Evolutionary conservation across 2,888 invertebrate species (phyloP), one percentile per base, ranked within the genome.

Genomic region (Cryptus armator): DNA sequence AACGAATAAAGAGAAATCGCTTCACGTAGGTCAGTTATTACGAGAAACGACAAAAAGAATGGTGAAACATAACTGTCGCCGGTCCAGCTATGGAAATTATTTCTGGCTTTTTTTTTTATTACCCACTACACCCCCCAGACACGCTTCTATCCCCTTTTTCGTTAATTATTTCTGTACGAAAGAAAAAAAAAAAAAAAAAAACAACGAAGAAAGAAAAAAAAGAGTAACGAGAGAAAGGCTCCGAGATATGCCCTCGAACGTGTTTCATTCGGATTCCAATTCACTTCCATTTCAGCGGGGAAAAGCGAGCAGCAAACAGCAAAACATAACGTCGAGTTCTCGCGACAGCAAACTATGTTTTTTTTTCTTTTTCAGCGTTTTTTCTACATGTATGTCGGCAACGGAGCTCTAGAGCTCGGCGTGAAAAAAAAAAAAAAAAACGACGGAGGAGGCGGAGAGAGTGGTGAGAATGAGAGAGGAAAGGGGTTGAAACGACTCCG

Each of bases 251-350:
- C 43, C 37, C 77, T 56, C 44, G 83, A 71, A 48, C 72, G 67
- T 74, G 67, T 74, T 64, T 70, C 68, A 75, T 48, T 19, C 51
- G 53, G 64, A 83, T 79, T 70, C 64, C 74, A 70, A 83, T 83
- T 83, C 72, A 74, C 83, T 74, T 64, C 74, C 62, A 74, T 79
- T 79, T 71, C 78, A 51, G 14, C 48, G 43, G 46, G 14, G 59
- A 46, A 12, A 37, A 78, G 51, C 79, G 29, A 72, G 67, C 9
- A 16, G 19, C 44, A 75, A 79, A 70, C 62, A 64, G 83, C 68
- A 70, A 83, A 83, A 74, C 83, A 78, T 67, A 67, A 59, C 59
- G 74, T 48, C 43, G 74, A 74, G 70, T 79, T 59, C 64, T 64
- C 62, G 48, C 56, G 66, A 56, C 37, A 53, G 53, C 56, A 83